phyloP scores from a whole-genome alignment of 2,113 vertebrate genomes.

The Epinephelus lanceolatus region DNA sequence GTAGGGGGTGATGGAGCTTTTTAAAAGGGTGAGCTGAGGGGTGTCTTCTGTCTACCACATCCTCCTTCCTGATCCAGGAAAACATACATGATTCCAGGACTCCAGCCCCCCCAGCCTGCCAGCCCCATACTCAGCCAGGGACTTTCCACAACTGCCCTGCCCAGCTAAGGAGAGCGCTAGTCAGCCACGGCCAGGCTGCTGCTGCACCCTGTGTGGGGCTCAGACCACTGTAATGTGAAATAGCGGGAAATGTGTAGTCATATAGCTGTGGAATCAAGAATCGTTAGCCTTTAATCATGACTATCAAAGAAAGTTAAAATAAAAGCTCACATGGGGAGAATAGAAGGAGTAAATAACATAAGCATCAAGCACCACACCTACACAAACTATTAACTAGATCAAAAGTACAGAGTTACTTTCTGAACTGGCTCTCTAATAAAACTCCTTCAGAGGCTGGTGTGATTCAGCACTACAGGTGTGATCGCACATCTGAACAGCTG shows the following conservation, averaged over 20 bases:
- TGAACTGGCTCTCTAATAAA: constrained; percentile 59
- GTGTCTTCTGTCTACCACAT: constrained; percentile 82
- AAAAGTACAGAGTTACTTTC: constrained; percentile 56
- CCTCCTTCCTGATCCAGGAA: constrained; percentile 83
- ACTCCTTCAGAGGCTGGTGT: constrained; percentile 46
- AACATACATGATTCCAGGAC: constrained; percentile 82
- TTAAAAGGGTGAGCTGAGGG: constrained; percentile 67
- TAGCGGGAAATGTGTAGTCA: constrained; percentile 32
- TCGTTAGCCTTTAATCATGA: constrained; percentile 47
- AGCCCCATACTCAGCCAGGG: constrained; percentile 82
- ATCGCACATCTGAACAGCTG: constrained; percentile 29
- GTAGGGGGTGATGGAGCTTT: constrained; percentile 67
- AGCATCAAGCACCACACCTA: constrained; percentile 55
- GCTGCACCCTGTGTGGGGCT: constrained; percentile 62
- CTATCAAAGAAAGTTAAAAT: constrained; percentile 55
- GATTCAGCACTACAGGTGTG: constrained; percentile 71
- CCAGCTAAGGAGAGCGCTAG: constrained; percentile 67
- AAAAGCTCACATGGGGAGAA: constrained; percentile 19
- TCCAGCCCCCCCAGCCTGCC: constrained; percentile 70
- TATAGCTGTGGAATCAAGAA: background rate
- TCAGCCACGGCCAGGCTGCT: constrained; percentile 63
- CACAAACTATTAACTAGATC: constrained; percentile 32
- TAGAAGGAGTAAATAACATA: background rate
- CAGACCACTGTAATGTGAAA: constrained; percentile 31
- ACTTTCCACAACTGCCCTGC: constrained; percentile 85